Base-by-base conservation (phyloP, 2,113 vertebrate genomes). In the Cacatua alba region DNA sequence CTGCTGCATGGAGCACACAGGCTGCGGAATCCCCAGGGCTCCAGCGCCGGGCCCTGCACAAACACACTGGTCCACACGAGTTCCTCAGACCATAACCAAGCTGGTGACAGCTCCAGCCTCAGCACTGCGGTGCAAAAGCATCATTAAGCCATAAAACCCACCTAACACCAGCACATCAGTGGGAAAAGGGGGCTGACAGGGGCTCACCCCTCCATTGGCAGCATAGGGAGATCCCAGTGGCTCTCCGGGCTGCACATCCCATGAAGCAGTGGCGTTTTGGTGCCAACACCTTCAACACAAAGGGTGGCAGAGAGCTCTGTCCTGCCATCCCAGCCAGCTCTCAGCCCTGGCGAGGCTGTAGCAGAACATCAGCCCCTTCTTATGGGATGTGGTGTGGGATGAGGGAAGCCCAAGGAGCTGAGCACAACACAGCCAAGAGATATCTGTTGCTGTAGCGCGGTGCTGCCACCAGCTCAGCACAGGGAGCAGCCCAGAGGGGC, bases 221-320 rank as follows among this genome's bases (percentile, higher is more conserved):
- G 65, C 74, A 21, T 59, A 33, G 79, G 23, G 65, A 37, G 23
- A 90, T n/a, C 46, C 16, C 55, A 59, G 55, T 1, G 1, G 51
- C n/a, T 71, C 28, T 44, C n/a, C 0, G 1, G 17, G 37, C 69
- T 46, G 16, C 37, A 7, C 1, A 0, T 31, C 24, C 65, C 44
- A 46, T 15, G 35, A 18, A 63, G 24, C 1, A 0, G 48, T 13
- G 29, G 26, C 60, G 39, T 43, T 70, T 75, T 39, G 43, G 62
- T 79, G 65, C 24, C 91, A 86, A 17, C 7, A 6, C 1, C 35
- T 31, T 8, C 11, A 11, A 39, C 20, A 24, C 29, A 81, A 90
- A 89, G 25, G 28, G 17, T 16, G 13, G 43, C 33, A 11, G 59
- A 53, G 15, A 9, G 13, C 48, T 77, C 25, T 49, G 67, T 71